Conservation (phyloP, 2,797 vertebrate species). For the Cyprinodon diabolis region DNA sequence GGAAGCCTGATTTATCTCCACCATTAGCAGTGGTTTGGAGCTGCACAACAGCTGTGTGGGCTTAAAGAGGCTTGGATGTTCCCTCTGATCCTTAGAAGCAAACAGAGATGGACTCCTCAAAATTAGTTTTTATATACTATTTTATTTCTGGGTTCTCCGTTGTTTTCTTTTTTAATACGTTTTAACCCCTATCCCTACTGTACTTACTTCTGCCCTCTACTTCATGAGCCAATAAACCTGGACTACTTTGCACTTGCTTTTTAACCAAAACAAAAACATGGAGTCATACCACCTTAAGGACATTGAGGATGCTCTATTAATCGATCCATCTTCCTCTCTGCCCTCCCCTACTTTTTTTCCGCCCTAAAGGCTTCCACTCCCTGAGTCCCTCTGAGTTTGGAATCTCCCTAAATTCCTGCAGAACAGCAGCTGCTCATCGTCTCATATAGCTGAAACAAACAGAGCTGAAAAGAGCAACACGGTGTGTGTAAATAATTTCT, state of each 20-base stretch:
- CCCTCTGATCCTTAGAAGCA: background rate
- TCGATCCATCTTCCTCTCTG: slow-evolving; percentile 9
- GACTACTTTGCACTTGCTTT: background rate
- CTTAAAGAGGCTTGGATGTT: background rate
- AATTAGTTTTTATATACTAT: background rate
- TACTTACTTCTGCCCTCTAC: background rate
- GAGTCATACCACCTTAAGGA: slow-evolving; percentile 32
- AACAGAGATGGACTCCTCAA: background rate
- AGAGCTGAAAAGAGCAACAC: slow-evolving; percentile 38
- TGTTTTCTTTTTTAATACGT: background rate
- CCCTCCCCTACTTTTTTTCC: slow-evolving; percentile 44
- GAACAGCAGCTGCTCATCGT: slow-evolving; percentile 62
- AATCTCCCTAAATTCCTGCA: slow-evolving; percentile 72
- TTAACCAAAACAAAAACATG: background rate
- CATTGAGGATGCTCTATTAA: slow-evolving; percentile 33
- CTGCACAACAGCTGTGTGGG: background rate
- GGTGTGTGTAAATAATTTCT: slow-evolving; percentile 30
- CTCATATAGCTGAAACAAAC: slow-evolving; percentile 53
- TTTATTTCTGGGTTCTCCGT: background rate
- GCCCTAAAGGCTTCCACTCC: slow-evolving; percentile 58
- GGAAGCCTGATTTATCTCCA: background rate
- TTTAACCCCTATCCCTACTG: background rate
- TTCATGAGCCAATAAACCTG: background rate
- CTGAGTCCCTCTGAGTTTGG: slow-evolving; percentile 47
- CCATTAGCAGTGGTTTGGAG: background rate